Conservation (phyloP, 2,888 invertebrate species). For the Gordius sp. region DNA sequence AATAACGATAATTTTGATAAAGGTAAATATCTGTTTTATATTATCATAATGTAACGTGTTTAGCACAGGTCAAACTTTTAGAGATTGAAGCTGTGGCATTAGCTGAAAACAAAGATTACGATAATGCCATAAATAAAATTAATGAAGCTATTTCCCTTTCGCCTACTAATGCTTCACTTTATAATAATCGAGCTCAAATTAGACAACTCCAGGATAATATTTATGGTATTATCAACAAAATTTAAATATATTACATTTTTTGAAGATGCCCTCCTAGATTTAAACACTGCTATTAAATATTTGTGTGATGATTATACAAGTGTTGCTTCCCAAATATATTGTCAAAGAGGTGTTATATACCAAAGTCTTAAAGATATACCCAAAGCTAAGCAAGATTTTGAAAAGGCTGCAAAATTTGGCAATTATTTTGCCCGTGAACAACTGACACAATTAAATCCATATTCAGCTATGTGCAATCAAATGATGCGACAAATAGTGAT, state of each 20-base stretch:
- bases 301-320: neutral
- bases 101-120: slow-evolving; percentile 4
- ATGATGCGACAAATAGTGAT: neutral
- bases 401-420: slow-evolving; percentile 4
- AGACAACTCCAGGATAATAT: neutral
- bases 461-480: slow-evolving; percentile 6
- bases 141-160: neutral
- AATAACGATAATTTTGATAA: too few species aligned
- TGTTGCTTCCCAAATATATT: neutral
- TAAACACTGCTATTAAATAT: neutral
- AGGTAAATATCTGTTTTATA: too few species aligned
- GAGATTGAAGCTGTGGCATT: neutral
- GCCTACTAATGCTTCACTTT: slow-evolving; percentile 3
- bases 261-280: neutral
- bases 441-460: neutral
- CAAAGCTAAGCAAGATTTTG: neutral
- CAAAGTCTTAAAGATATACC: neutral
- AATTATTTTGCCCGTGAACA: neutral
- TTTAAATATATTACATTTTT: neutral
- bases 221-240: too few species aligned
- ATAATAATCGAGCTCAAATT: slow-evolving; percentile 3
- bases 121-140: neutral
- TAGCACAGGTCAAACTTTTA: neutral
- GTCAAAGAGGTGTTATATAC: neutral
- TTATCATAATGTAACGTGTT: too few species aligned